Conservation (phyloP, 2,113 vertebrate species). For the Saccopteryx bilineata region DNA sequence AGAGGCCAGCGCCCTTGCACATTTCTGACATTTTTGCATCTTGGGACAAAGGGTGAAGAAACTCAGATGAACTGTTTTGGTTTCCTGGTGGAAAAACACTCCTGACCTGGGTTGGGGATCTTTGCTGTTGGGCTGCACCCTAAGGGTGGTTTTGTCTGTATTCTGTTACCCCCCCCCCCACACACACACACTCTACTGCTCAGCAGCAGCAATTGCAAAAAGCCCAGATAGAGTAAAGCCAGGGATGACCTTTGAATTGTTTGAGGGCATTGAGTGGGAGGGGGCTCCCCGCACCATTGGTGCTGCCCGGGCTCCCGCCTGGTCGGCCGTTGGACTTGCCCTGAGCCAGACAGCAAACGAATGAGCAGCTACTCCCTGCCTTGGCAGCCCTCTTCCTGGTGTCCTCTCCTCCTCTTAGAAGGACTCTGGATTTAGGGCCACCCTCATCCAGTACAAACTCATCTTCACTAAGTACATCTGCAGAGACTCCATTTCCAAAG, state of each 20-base stretch:
- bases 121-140: accelerated
- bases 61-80: constrained; percentile 55
- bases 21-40: constrained; percentile 78
- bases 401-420: background rate
- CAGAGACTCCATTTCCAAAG: background rate
- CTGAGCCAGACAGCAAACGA: background rate
- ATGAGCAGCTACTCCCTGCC: background rate
- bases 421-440: background rate
- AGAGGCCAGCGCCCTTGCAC: background rate
- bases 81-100: constrained; percentile 68
- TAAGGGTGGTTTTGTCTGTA: background rate
- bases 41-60: constrained; percentile 78
- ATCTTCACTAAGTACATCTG: background rate
- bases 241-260: too few relatives aligned
- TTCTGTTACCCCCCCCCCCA: too few relatives aligned
- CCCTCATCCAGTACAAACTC: background rate
- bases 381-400: accelerated
- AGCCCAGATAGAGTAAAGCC: accelerated
- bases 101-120: background rate
- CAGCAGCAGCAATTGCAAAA: accelerated
- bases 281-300: background rate
- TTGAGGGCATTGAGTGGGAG: background rate
- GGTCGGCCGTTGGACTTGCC: accelerated
- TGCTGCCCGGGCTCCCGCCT: accelerated
- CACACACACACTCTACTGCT: too few relatives aligned